Conservation (phyloP, 2,888 invertebrate species). For the Andricus quercusramuli region DNA sequence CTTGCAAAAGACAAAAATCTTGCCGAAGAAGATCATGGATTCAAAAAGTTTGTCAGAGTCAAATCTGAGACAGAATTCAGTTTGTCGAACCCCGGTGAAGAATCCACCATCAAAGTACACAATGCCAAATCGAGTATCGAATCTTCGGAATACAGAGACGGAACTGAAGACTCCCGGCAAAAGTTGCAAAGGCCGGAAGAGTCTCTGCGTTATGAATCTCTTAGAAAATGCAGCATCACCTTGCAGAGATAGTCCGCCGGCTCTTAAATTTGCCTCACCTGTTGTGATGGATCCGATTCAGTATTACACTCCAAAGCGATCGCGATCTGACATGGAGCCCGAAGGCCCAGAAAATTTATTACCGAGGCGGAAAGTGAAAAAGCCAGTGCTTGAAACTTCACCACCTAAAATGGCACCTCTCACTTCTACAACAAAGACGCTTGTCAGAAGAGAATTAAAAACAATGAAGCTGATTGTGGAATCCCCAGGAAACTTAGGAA, state of each 20-base stretch:
- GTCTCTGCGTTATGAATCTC: constrained; percentile 58
- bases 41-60: neutral
- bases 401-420: constrained; percentile 6
- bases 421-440: constrained; percentile 47
- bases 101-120: neutral
- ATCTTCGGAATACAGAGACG: neutral
- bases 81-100: constrained; percentile 2
- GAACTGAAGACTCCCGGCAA: constrained; percentile 32
- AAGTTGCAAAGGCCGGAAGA: constrained; percentile 20
- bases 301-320: constrained; percentile 70
- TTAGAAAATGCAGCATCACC: constrained; percentile 74
- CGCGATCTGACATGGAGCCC: constrained; percentile 64
- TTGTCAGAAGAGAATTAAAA: constrained; percentile 69
- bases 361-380: constrained; percentile 53
- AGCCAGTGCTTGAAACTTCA: constrained; percentile 50
- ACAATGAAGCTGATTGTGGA: constrained; percentile 67
- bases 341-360: constrained; percentile 2
- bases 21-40: neutral
- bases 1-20: neutral
- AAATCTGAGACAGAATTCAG: neutral
- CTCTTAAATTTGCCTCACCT: constrained; percentile 42
- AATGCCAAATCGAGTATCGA: neutral
- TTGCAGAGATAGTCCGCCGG: constrained; percentile 73
- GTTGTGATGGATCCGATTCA: constrained; percentile 47
- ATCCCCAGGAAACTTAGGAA: constrained; percentile 64